Base-by-base conservation (phyloP, 2,113 vertebrate genomes). In the Lathamus discolor region DNA sequence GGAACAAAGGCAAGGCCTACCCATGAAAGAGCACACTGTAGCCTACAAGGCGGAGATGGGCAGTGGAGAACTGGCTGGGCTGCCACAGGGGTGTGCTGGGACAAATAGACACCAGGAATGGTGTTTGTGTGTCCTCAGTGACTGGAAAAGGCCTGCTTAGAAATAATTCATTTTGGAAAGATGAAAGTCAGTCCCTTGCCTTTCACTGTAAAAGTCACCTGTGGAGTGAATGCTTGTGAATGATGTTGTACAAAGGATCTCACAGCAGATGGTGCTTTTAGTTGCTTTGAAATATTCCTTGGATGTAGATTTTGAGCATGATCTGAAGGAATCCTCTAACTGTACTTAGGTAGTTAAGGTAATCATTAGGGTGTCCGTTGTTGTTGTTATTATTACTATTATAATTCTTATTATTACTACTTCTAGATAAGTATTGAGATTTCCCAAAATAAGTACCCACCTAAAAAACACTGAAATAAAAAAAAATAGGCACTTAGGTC, bases 11-110 rank as follows among this genome's bases (percentile, higher is more conserved):
- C 55, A 7, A 69, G 14, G 43, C n/a, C 48, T 49, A 57, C 18
- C 18, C 0, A 0, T 7, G 25, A 24, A n/a, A 41, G 46, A 78
- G 41, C 17, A 13, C 0, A 0, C 29, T 2, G 4, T 31, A 59
- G 67, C 44, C 27, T 61, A 13, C 1, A 1, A 73, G 70, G 20
- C 2, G 1, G 35, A 57, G 22, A 17, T 11, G 35, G 63, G 52
- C 1, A 2, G 33, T 28, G 17, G 27, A 54, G 28, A 31, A 22
- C 69, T 0, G 1, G 29, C 55, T 1, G 1, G 9, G 51, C 63
- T 67, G 24, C 39, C 43, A 20, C 9, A 17, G 33, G 19, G 64
- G 2, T 18, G 14, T 67, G 51, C 51, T 67, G 64, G 27, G 69
- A 35, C 49, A 64, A 57, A 35, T 9, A 25, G 49, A 16, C n/a